Evolutionary conservation across 2,797 vertebrate species (phyloP).

Genomic region (Chaetophractus vellerosus): DNA sequence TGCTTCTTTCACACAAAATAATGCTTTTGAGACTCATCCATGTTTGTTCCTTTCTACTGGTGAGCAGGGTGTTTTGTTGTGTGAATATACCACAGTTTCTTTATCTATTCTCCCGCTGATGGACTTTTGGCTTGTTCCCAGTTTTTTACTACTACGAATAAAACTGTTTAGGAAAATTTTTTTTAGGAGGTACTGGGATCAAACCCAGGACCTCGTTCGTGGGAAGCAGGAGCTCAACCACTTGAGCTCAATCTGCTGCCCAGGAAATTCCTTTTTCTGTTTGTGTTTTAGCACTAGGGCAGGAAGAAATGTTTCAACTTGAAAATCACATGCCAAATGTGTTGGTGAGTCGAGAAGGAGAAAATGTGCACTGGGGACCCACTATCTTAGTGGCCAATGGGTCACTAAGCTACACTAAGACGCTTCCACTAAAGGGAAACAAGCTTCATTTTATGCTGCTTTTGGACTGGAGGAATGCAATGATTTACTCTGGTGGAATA

Average conservation of each 20-base stretch:
- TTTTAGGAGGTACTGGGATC: too few species aligned
- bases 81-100: background rate
- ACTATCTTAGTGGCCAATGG: background rate
- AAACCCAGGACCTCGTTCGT: too few species aligned
- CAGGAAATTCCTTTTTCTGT: constrained; percentile 1
- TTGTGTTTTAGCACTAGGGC: background rate
- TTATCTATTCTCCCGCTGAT: background rate
- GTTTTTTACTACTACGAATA: constrained; percentile 24
- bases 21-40: background rate
- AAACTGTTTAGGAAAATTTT: background rate
- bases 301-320: constrained; percentile 47
- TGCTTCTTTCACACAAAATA: background rate
- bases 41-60: background rate
- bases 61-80: background rate
- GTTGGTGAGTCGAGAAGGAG: background rate
- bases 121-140: background rate
- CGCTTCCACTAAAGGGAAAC: background rate
- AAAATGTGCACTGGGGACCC: background rate
- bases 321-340: constrained; percentile 43
- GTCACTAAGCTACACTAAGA: background rate
- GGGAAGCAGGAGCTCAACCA: too few species aligned
- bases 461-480: background rate
- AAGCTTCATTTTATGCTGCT: background rate
- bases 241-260: too few species aligned
- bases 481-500: background rate